Base-by-base conservation (phyloP, 23 tunicate species). In the Phallusia fumigata region DNA sequence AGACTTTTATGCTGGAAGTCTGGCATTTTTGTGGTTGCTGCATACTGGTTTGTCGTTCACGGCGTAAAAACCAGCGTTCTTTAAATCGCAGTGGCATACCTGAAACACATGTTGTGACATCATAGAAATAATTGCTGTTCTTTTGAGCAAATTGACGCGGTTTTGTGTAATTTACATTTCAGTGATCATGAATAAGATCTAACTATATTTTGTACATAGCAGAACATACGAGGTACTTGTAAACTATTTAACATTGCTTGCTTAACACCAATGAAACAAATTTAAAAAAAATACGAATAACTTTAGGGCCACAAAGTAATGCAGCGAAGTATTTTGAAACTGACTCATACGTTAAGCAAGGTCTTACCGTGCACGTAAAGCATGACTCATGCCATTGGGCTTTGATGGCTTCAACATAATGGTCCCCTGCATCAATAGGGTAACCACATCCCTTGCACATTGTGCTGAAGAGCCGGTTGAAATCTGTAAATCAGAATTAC, bases 11-110 rank as follows among this genome's bases (percentile, higher is more conserved):
- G 89, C 83, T 19, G 83, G 79, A 53, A 86, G 64, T 16, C 88
- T 75, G 33, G 91, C 97, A 75, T 92, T 92, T 69, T 81, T 84
- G 83, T 95, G 98, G 72, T 89, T 85, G 65, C 83, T 77, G 83
- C 98, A 95, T 12, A 95, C 98, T 22, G 98, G 98, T 58, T 76
- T 85, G 28, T 85, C 87, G 74, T 85, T 85, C 28, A 88, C 90
- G 26, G 93, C 81, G 58, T 76, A 95, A 75, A 95, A 95, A 0
- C 93, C 98, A 30, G 72, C 78, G 82, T 89, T 95, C 53, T 85
- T 85, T 51, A 95, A 75, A 74, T 95, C 98, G 73, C 65, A 19
- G 73, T 95, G 98, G 80, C 98, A 95, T 11, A 84, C 88, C 94
- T 89, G 47, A 16, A 73, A 78, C 21, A 85, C 3, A 40, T n/a